Percentiles rank a stretch among this genome's conserved stretches.
These are phyloP conservation scores for Microcebus griseorufus DNA, from an alignment of 2,113 vertebrate genomes.

Conservation along the genomic window DNA sequence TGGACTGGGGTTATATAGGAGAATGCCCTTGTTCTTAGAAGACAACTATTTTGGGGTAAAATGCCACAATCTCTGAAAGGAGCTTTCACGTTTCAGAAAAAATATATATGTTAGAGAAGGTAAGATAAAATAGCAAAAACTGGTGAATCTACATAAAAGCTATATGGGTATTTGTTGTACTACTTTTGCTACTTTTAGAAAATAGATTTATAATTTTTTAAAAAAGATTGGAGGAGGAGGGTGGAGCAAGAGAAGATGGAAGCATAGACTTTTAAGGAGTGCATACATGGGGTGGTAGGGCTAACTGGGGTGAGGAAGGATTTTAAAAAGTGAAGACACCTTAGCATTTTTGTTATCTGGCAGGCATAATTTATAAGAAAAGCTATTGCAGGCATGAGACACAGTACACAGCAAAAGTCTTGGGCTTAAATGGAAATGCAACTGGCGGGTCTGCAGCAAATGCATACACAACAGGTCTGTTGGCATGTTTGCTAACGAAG, in stretches of 20 bases:
- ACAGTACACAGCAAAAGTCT: not conserved
- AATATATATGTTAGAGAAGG: not conserved
- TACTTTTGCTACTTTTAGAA: not conserved
- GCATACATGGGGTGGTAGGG: not conserved
- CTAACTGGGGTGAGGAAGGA: not conserved
- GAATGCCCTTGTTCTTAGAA: not conserved
- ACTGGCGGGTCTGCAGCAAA: not conserved
- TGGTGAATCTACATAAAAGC: not conserved
- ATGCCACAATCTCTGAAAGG: not conserved
- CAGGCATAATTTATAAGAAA: not conserved
- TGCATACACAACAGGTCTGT: rapidly evolving
- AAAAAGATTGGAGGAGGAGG: not conserved
- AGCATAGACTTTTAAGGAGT: not conserved
- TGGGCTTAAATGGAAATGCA: not conserved
- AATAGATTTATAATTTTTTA: not conserved
- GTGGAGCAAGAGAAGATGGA: not conserved
- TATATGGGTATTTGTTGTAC: not conserved
- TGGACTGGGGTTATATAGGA: not conserved
- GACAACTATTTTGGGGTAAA: not conserved
- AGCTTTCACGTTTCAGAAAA: not conserved
- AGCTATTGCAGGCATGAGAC: too few relatives aligned
- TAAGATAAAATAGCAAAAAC: not conserved
- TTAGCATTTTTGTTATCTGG: not conserved
- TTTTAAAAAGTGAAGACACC: not conserved
- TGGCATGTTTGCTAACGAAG: not conserved